Percentiles rank a stretch among this genome's conserved stretches.
These are phyloP conservation scores for Neotoxoptera formosana DNA, from an alignment of 1,140 invertebrate genomes.

Conservation along the genomic window DNA sequence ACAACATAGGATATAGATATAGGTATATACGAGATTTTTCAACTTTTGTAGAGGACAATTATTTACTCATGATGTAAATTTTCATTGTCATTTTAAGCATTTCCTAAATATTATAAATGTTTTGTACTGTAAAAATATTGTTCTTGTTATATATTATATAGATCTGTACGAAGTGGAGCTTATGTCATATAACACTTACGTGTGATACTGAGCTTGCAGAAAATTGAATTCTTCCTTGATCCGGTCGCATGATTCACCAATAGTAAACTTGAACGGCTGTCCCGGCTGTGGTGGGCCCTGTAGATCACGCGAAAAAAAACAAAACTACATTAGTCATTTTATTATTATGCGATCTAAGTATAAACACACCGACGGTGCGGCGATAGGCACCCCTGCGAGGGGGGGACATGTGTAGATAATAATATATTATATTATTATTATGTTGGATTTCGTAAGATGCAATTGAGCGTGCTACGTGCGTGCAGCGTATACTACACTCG, in stretches of 20 bases:
- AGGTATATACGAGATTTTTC: not conserved
- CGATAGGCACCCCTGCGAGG: not conserved
- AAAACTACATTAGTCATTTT: conserved; percentile 6
- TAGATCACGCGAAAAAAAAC: conserved; percentile 63
- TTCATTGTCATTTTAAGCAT: not conserved
- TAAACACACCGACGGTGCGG: not conserved
- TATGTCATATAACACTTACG: conserved; percentile 74
- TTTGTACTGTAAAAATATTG: conserved; percentile 6
- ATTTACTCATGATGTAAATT: not conserved
- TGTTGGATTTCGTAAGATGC: conserved; percentile 38
- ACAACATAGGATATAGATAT: not conserved
- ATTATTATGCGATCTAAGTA: not conserved
- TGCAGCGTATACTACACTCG: not conserved
- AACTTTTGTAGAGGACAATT: not conserved
- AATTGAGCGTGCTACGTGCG: conserved; percentile 10
- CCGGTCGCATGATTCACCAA: conserved; percentile 94
- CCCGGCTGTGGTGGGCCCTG: conserved; percentile 88
- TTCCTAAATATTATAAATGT: conserved; percentile 2
- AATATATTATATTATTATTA: not conserved
- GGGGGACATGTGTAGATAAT: not conserved
- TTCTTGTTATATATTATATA: not conserved
- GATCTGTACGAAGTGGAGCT: not conserved
- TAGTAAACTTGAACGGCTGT: conserved; percentile 94
- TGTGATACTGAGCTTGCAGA: conserved; percentile 97
- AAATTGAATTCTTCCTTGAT: conserved; percentile 99